Conservation (phyloP, 1,140 invertebrate species). For the Philotrypesis tridentata region DNA sequence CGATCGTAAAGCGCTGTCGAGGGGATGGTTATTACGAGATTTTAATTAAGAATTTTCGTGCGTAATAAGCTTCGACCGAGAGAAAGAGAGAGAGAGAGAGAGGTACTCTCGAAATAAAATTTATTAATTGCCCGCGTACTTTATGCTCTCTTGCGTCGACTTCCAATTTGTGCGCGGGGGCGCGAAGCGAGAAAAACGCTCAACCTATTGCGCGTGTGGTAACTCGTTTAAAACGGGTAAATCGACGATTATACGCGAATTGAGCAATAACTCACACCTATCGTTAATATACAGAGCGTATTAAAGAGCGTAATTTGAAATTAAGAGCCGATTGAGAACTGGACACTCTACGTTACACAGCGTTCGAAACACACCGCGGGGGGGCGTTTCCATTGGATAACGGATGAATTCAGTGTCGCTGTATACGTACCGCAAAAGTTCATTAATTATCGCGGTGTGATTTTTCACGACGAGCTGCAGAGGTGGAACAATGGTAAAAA, state of each 20-base stretch:
- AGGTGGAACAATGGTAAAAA: background rate
- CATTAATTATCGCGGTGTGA: conserved; percentile 3
- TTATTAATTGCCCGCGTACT: background rate
- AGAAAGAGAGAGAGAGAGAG: too few relatives aligned
- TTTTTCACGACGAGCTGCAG: background rate
- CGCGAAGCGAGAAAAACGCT: too few relatives aligned
- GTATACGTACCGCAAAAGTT: conserved; percentile 1
- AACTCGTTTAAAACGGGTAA: background rate
- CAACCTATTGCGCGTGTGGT: too few relatives aligned
- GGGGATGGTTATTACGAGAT: background rate
- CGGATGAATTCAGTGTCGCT: background rate
- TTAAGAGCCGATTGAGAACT: background rate
- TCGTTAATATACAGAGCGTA: background rate
- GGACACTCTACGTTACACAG: background rate
- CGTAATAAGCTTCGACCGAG: background rate
- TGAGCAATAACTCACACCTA: background rate
- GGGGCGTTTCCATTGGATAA: conserved; percentile 23
- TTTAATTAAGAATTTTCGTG: conserved; percentile 27
- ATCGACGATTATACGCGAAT: background rate
- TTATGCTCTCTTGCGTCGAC: background rate
- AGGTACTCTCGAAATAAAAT: background rate
- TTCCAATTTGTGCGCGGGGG: too few relatives aligned
- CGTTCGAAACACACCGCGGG: conserved; percentile 10
- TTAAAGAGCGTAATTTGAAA: background rate
- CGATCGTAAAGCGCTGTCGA: background rate